These are phyloP conservation scores for Dysmachus trigonus DNA, from an alignment of 2,888 invertebrate species.

Conservation along the genomic window DNA sequence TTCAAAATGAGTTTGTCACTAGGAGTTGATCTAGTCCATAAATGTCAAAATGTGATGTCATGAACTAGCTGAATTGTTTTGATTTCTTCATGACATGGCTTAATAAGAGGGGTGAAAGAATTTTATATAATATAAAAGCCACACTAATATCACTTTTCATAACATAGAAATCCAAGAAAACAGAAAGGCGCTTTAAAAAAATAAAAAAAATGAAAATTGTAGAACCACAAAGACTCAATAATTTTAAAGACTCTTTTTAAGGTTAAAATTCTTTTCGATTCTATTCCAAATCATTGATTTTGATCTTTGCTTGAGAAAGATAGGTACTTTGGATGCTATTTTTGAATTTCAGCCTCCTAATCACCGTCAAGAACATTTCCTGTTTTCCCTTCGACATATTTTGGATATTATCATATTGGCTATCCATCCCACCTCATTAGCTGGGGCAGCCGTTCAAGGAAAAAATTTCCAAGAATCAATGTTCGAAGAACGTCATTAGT, in stretches of 20 bases:
- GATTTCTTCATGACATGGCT: too few relatives aligned
- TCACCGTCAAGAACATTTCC: neutral
- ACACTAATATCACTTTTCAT: too few relatives aligned
- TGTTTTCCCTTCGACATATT: neutral
- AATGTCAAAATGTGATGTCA: too few relatives aligned
- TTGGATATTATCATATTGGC: neutral
- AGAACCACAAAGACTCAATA: neutral
- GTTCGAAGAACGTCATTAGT: constrained; percentile 35
- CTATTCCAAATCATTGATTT: neutral
- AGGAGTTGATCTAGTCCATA: too few relatives aligned
- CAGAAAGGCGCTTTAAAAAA: too few relatives aligned
- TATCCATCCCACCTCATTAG: neutral
- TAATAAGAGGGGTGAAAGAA: too few relatives aligned
- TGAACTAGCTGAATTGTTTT: too few relatives aligned
- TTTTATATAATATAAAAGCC: too few relatives aligned
- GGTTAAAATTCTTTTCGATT: neutral
- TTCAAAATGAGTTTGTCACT: too few relatives aligned
- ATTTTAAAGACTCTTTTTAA: neutral
- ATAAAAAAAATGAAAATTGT: too few relatives aligned
- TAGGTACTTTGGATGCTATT: neutral
- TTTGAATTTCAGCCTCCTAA: neutral
- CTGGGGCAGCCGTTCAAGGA: neutral
- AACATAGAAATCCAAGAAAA: too few relatives aligned
- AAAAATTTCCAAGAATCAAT: constrained; percentile 39
- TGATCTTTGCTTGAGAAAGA: neutral